Base-by-base conservation (phyloP, 64 coral and sea anemone species). In the Pachyseris speciosa region DNA sequence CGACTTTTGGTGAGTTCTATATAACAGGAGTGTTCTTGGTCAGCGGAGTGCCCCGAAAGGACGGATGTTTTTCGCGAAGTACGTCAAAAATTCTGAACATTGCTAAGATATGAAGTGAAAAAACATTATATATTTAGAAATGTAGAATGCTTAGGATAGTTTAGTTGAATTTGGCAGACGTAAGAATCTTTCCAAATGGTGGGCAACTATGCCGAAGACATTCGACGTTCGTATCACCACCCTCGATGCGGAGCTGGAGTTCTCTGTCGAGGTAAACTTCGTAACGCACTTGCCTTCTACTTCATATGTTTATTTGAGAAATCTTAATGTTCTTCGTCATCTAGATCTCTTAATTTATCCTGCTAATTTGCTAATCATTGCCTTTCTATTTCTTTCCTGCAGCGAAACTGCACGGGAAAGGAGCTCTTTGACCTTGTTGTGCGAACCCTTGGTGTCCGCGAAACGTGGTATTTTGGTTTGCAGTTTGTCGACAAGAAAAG, bases 401-500 rank as follows among this genome's bases (percentile, higher is more conserved):
- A 96, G 94, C 88, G 30, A 58, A 80, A 88, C 17, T 86, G 91
- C 38, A 96, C 74, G 17, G 95, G 95, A 37, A 96, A 89, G 15
- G 95, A 96, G 24, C 58, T 96, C 44, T 96, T 96, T 71, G 95
- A 96, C 70, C 89, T 96, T 27, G 90, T 96, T 64, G 95, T 96
- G 15, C 91, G 95, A 38, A 96, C 95, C 12, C 79, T 98, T 42
- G 93, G 93, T 8, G 85, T 98, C 25, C 78, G 94, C 1, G 96
- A 98, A 55, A 98, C 90, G 0, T 98, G 96, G 96, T 98, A 95
- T 76, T 98, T 98, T 50, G 96, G 96, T 8, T 34, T 98, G 64
- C 89, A 98, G 34, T 98, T 88, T 64, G 85, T 83, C 13, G 89
- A 98, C 78, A 80, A 67, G 37, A 98, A 89, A 69, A 86, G 74